Base-by-base conservation (phyloP, 2,113 vertebrate species). In the Alligator sinensis region DNA sequence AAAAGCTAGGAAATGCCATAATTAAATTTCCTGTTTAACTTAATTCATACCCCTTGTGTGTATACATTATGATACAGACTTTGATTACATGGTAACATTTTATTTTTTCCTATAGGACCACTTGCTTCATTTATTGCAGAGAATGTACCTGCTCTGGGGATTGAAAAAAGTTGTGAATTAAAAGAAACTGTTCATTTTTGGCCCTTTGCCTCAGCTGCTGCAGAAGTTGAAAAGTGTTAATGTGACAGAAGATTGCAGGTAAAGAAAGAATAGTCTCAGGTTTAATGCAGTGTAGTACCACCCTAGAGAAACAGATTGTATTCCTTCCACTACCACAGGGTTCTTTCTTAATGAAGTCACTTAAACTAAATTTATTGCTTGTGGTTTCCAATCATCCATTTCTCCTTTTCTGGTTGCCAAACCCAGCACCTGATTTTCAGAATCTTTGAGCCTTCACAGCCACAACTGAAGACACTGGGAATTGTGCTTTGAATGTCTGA, bases 201-300 rank as follows among this genome's bases (percentile, higher is more conserved):
- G 22, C 8, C 13, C 18, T 0, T 0, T 74, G 19, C 18, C 66
- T 54, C 21, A n/a, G 21, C 58, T 54, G 22, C 58, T 74, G 30
- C 2, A 62, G 3, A 12, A 38, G 19, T 63, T 63, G 27, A 28
- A 80, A 88, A 86, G 77, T 11, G 28, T 3, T n/a, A 84, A 55
- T 24, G 58, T 55, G 15, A 30, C 22, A n/a, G 21, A 55, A 14
- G 3, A 63, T 12, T 22, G 19, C 7, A 61, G 63, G 54, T 59
- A 4, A 27, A 80, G 64, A 27, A 59, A 68, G 59, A 19, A 16
- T 24, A 70, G 14, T 62, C 81, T 24, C 55, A 12, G 19, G 28
- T 19, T 80, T 57, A 70, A 85, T 34, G 12, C 55, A 79, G 47
- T 24, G 18, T 63, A 72, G 47, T 72, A 72, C 11, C 22, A 19